phyloP scores from a whole-genome alignment of 2,888 invertebrate species.

The Lacanobia wlatinum region DNA sequence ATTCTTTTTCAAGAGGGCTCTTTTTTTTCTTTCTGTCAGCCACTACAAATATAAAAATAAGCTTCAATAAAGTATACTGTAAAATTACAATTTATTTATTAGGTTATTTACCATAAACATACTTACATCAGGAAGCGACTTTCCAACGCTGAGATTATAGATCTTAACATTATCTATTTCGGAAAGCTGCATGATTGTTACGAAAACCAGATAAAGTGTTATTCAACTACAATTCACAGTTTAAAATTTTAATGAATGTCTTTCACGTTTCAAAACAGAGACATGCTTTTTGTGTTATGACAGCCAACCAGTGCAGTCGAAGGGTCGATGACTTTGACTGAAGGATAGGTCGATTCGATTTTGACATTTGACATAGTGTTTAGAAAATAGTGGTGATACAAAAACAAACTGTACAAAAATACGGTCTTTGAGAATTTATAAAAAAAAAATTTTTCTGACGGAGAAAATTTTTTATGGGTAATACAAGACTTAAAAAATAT shows the following conservation, averaged over 20 bases:
- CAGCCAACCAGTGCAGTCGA: background rate
- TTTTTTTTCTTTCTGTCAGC: constrained; percentile 96
- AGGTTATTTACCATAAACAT: constrained; percentile 44
- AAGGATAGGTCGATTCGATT: too few species aligned
- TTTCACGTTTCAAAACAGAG: constrained; percentile 13
- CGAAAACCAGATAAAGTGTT: background rate
- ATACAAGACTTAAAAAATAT: too few species aligned
- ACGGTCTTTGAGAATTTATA: too few species aligned
- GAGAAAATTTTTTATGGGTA: too few species aligned
- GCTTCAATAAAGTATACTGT: background rate
- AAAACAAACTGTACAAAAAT: too few species aligned
- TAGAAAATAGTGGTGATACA: too few species aligned
- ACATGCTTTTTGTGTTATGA: constrained; percentile 25
- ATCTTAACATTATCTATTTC: constrained; percentile 99
- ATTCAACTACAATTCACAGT: background rate
- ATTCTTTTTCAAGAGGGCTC: constrained; percentile 96
- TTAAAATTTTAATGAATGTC: background rate
- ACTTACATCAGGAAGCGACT: constrained; percentile 98
- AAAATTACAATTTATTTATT: background rate
- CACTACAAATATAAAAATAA: constrained; percentile 90
- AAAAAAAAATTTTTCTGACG: too few species aligned
- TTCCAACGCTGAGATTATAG: constrained; percentile 99
- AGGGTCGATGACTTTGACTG: too few species aligned
- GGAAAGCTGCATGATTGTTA: constrained; percentile 95
- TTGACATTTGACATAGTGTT: too few species aligned